Percentiles rank a stretch among this genome's conserved stretches.
Evolutionary conservation across 2,113 vertebrate genomes (phyloP).

Genomic region (Puntigrus tetrazona): DNA sequence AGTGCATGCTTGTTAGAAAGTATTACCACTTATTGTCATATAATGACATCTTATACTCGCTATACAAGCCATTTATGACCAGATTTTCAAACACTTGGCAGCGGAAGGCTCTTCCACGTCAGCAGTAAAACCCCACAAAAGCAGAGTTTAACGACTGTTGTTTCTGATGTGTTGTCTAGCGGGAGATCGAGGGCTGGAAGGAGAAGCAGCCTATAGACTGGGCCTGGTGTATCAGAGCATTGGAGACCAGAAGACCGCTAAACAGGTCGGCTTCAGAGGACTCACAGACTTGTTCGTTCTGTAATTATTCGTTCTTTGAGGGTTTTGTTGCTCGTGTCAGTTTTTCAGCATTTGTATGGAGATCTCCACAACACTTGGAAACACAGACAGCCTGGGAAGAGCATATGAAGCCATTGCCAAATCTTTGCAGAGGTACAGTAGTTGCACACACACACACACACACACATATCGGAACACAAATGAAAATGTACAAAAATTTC

Average conservation of each 20-base stretch:
- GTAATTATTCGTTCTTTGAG: neutral
- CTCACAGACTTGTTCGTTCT: neutral
- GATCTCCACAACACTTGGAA: slow-evolving; percentile 53
- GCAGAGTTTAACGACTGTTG: neutral
- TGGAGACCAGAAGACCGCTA: slow-evolving; percentile 72
- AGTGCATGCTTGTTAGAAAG: too few species aligned
- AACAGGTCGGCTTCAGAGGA: slow-evolving; percentile 69
- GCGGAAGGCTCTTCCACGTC: neutral
- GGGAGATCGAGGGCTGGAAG: slow-evolving; percentile 71
- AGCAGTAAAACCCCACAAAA: neutral
- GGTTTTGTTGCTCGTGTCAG: slow-evolving; percentile 53
- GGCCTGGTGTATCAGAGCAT: slow-evolving; percentile 74
- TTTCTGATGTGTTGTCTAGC: slow-evolving; percentile 62
- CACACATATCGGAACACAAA: neutral
- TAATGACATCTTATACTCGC: neutral
- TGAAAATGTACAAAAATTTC: neutral
- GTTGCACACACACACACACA: neutral
- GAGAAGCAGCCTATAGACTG: slow-evolving; percentile 78
- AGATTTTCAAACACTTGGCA: neutral
- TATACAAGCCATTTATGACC: neutral
- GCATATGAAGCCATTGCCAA: slow-evolving; percentile 64
- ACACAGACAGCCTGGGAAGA: slow-evolving; percentile 55
- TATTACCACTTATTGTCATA: too few species aligned
- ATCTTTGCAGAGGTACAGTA: slow-evolving; percentile 64
- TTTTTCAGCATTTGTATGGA: slow-evolving; percentile 62